A percentile compares a stretch with the other conserved stretches of the same genome.
These are phyloP conservation scores for Trachymyrmex cornetzi DNA, from an alignment of 1,140 invertebrate genomes.

Conservation along the genomic window DNA sequence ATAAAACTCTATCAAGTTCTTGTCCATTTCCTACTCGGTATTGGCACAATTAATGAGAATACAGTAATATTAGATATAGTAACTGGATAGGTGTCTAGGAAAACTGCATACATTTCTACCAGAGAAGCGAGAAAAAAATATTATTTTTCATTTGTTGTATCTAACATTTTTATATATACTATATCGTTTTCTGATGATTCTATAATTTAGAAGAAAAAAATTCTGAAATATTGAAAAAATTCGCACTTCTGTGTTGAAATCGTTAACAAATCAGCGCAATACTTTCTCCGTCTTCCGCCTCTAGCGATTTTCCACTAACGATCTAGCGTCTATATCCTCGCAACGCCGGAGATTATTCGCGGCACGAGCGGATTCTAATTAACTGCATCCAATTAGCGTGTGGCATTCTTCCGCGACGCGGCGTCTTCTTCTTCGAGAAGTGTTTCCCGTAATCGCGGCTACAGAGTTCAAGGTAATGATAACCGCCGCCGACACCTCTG, in stretches of 20 bases:
- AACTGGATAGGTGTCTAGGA: no score
- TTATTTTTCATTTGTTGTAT: background rate
- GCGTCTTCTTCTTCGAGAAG: constrained; percentile 21
- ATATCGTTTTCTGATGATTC: background rate
- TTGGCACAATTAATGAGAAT: no score
- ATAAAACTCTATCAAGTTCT: no score
- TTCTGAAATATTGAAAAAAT: background rate
- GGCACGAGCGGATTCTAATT: constrained; percentile 59
- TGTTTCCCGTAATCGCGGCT: constrained; percentile 4
- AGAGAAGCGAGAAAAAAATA: background rate
- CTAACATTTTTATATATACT: background rate
- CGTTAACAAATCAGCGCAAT: constrained; percentile 10
- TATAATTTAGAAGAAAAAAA: background rate
- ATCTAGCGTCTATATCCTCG: constrained; percentile 28
- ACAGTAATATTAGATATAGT: no score
- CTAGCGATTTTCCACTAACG: background rate
- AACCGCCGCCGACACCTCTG: background rate
- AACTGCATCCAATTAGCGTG: constrained; percentile 70
- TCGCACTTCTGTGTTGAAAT: constrained; percentile 12
- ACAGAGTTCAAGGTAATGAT: constrained; percentile 30
- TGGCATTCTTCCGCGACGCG: constrained; percentile 31
- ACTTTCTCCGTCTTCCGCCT: background rate
- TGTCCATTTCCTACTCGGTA: no score
- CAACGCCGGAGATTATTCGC: constrained; percentile 20
- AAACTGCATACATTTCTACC: no score